These are phyloP conservation scores for Sturnus vulgaris DNA, from an alignment of 2,113 vertebrate genomes.

Conservation along the genomic window DNA sequence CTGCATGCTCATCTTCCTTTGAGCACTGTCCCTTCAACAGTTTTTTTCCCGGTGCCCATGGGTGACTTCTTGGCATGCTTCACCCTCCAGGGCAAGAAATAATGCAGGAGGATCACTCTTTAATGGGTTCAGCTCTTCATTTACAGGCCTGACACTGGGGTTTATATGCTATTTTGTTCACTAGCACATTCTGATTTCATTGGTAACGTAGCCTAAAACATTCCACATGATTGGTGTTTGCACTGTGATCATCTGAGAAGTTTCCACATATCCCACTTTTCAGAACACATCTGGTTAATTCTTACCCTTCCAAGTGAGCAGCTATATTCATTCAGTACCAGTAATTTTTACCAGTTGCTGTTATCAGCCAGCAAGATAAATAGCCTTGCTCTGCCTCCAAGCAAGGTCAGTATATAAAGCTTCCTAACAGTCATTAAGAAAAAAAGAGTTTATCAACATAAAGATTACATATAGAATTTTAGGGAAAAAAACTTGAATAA, in stretches of 20 bases:
- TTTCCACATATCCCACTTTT: background rate
- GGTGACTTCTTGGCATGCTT: background rate
- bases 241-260: background rate
- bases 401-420: background rate
- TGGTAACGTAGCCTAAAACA: background rate
- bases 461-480: background rate
- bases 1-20: background rate
- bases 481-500: background rate
- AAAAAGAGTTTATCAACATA: background rate
- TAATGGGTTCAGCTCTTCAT: background rate
- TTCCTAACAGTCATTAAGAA: background rate
- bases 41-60: background rate
- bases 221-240: background rate
- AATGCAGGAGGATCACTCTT: background rate
- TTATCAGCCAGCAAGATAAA: background rate
- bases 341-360: background rate
- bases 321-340: background rate
- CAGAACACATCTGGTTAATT: background rate
- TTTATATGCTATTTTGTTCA: background rate
- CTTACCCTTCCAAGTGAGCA: background rate
- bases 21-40: background rate
- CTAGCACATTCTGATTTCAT: background rate
- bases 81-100: background rate
- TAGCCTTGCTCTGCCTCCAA: background rate
- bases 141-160: background rate